Evolutionary conservation across 2,113 vertebrate species (phyloP).

Genomic region (Kobus ellipsiprymnus): DNA sequence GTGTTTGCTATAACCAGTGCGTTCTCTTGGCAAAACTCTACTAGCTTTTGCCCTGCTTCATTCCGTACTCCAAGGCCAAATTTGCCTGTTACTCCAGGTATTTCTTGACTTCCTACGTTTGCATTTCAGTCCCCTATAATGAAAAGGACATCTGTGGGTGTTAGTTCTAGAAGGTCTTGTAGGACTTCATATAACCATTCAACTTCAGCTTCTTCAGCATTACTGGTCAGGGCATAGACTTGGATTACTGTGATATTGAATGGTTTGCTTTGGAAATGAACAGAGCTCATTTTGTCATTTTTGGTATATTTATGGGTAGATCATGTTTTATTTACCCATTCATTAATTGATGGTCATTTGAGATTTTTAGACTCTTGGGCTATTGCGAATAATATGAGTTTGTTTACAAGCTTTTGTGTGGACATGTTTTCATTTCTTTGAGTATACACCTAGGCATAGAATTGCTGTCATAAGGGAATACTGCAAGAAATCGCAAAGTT

Average conservation of each 20-base stretch:
- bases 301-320: background rate
- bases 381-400: background rate
- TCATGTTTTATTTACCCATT: background rate
- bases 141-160: background rate
- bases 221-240: background rate
- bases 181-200: background rate
- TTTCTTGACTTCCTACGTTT: background rate
- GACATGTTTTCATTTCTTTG: background rate
- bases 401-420: background rate
- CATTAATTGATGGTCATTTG: background rate
- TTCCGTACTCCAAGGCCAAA: background rate
- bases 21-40: background rate
- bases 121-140: background rate
- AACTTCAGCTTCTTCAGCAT: background rate
- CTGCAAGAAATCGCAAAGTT: background rate
- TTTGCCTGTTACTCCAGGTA: background rate
- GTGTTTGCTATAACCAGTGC: background rate
- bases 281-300: background rate
- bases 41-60: background rate
- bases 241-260: background rate
- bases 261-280: background rate
- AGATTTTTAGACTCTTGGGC: background rate
- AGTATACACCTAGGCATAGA: background rate
- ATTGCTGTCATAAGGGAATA: background rate
- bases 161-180: background rate